Percentiles rank a stretch among this genome's conserved stretches.
Conservation (phyloP, 1,140 invertebrate species). For the Pseudobourletiella spinata region DNA sequence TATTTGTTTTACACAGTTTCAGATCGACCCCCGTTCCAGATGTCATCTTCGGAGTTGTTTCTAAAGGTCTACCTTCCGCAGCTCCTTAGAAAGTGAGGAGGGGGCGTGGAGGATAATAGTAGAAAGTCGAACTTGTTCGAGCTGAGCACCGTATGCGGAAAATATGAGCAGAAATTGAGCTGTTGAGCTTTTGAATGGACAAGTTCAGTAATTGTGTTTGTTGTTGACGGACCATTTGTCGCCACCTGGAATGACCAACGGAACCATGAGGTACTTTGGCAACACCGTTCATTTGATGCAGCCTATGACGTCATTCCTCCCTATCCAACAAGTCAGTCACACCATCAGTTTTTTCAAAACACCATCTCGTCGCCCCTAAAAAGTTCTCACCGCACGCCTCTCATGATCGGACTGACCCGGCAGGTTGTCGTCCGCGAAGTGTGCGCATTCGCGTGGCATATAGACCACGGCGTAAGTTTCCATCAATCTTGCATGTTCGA, state of each 20-base stretch:
- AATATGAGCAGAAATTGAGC: too few species aligned
- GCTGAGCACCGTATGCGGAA: slow-evolving; percentile 66
- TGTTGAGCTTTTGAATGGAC: too few species aligned
- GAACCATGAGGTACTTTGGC: neutral
- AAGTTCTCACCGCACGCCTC: slow-evolving; percentile 93
- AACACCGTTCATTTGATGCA: slow-evolving; percentile 12
- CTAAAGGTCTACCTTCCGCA: slow-evolving; percentile 56
- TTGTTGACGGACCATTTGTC: slow-evolving; percentile 28
- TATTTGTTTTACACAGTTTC: too few species aligned
- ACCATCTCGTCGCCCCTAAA: slow-evolving; percentile 92
- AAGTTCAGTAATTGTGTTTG: too few species aligned
- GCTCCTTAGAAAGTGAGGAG: slow-evolving; percentile 58
- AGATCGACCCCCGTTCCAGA: slow-evolving; percentile 73
- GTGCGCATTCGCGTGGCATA: slow-evolving; percentile 93
- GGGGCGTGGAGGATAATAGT: slow-evolving; percentile 67
- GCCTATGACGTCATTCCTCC: slow-evolving; percentile 26
- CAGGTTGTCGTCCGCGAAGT: slow-evolving; percentile 93
- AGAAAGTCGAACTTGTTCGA: slow-evolving; percentile 75
- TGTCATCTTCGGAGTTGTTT: slow-evolving; percentile 81
- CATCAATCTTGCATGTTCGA: slow-evolving; percentile 83
- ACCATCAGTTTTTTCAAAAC: slow-evolving; percentile 80
- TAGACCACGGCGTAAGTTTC: slow-evolving; percentile 86
- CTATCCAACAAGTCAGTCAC: slow-evolving; percentile 60
- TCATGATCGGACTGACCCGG: slow-evolving; percentile 88
- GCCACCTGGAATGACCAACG: slow-evolving; percentile 12